Base-by-base conservation (phyloP, 2,888 invertebrate genomes). In the Corbicula japonica region DNA sequence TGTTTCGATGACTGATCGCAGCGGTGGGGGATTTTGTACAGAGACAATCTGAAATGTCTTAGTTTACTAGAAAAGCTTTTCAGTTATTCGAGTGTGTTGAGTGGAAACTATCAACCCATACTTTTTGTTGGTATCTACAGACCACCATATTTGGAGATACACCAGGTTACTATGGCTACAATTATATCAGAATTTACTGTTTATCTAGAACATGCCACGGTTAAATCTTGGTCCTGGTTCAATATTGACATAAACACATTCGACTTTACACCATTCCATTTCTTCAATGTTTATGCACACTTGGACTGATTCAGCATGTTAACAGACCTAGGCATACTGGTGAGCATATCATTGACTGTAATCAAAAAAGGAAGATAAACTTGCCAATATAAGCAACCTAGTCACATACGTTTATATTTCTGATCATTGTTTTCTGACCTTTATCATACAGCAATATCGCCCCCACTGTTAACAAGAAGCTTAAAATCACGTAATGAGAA, bases 291-390 rank as follows among this genome's bases (percentile, higher is more conserved):
- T 41, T 41, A 18, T 12, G 18, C 41, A 41, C 41, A 41, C 18
- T 41, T 41, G 41, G 41, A 41, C 41, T 41, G 41, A 41, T 41
- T 41, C 41, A 41, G 41, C 41, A 41, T 41, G 41, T 41, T 41
- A 41, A 41, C 41, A 41, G 12, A 41, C 41, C 12, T 41, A 41
- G 12, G 41, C 41, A 41, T 41, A 41, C 41, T 18, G 41, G 41
- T 41, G 41, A 18, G 41, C 41, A 41, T 41, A 41, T 41, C 41
- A 41, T 41, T 41, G 41, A 41, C 41, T 41, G 41, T 41, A 41
- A 41, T 41, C 41, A 18, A 41, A 41, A 41, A 41, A 41, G 18
- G 41, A 41, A 41, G 41, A 41, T 41, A 41, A 41, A 41, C 41
- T 41, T 41, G 41, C 41, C 41, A 41, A 18, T 41, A 41, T 41